Conservation (phyloP, 2,113 vertebrate genomes). For the Bambusicola thoracicus region DNA sequence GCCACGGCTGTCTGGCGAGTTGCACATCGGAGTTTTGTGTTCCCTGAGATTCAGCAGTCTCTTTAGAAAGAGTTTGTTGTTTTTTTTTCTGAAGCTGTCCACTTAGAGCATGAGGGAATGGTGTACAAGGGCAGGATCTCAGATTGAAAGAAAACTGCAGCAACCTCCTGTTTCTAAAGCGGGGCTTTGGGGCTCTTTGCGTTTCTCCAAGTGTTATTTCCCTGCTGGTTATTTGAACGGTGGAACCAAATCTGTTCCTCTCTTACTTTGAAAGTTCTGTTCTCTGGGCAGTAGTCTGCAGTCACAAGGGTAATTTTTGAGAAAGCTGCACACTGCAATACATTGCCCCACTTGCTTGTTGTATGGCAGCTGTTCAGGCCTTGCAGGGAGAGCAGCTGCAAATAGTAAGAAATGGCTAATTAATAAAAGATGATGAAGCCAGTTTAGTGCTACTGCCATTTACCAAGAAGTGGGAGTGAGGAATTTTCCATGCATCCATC, state of each 20-base stretch:
- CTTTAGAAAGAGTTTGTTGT: background rate
- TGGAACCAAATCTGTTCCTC: background rate
- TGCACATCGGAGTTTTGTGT: background rate
- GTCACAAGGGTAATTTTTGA: background rate
- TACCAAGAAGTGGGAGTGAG: background rate
- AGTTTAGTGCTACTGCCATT: background rate
- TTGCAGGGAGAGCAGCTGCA: background rate
- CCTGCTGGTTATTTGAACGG: background rate
- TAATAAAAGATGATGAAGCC: background rate
- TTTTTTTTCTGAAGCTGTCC: background rate
- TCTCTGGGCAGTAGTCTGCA: background rate
- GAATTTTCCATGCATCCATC: background rate
- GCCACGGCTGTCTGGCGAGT: background rate
- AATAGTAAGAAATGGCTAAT: background rate
- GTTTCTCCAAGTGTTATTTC: background rate
- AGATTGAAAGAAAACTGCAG: background rate
- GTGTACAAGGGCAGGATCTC: background rate
- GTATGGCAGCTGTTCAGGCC: background rate
- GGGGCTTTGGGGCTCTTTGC: background rate
- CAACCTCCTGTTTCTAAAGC: background rate
- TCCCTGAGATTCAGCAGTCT: background rate
- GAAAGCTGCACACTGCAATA: rapidly evolving
- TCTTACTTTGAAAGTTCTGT: background rate
- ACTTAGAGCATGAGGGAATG: background rate
- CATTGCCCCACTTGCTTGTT: background rate